A percentile compares a stretch with the other conserved stretches of the same genome.
These are phyloP conservation scores for Solenopsis fugax DNA, from an alignment of 1,140 invertebrate genomes.

Conservation along the genomic window DNA sequence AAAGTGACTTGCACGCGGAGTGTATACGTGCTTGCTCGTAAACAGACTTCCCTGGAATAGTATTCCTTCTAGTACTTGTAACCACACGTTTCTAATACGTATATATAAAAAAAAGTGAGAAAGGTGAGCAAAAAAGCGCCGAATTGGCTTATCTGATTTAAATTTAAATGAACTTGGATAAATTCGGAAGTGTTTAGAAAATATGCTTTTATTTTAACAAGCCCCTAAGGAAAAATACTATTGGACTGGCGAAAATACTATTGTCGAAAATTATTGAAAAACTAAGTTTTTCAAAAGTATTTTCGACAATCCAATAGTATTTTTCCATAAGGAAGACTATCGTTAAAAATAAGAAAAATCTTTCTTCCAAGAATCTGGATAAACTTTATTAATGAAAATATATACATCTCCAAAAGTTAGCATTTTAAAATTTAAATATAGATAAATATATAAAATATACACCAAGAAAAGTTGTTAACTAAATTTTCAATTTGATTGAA, in stretches of 20 bases:
- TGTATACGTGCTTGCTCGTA: not conserved
- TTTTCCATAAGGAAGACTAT: too few relatives aligned
- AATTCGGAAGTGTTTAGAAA: not conserved
- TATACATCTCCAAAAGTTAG: not conserved
- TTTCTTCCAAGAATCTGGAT: not conserved
- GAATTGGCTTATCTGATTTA: not conserved
- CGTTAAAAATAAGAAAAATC: not conserved
- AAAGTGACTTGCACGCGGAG: not conserved
- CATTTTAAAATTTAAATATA: not conserved
- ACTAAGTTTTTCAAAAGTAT: too few relatives aligned
- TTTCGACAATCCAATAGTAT: too few relatives aligned
- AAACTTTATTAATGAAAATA: not conserved
- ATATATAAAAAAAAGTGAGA: not conserved
- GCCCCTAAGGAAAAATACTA: too few relatives aligned
- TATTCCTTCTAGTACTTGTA: not conserved
- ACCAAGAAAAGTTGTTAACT: not conserved
- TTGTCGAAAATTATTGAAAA: too few relatives aligned
- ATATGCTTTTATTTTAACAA: not conserved
- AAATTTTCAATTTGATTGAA: too few relatives aligned
- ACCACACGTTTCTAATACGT: not conserved
- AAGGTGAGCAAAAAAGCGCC: not conserved
- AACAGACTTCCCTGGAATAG: conserved; percentile 6
- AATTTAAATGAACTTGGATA: not conserved
- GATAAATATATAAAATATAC: not conserved
- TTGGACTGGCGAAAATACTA: too few relatives aligned